Evolutionary conservation across 2,113 vertebrate genomes (phyloP).

Genomic region (Suncus etruscus): DNA sequence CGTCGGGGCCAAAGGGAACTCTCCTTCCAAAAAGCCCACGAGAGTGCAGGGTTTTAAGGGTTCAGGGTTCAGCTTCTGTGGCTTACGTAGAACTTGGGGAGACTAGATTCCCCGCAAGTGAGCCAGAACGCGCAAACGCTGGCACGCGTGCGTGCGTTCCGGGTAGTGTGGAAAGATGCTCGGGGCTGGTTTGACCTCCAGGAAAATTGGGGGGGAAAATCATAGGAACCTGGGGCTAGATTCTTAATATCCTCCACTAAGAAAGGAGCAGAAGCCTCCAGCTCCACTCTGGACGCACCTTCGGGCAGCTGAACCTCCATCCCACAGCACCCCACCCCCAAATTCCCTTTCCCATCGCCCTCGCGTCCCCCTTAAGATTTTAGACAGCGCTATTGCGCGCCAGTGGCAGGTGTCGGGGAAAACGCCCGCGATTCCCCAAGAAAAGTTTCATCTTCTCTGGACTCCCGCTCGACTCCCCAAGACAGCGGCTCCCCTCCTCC

Average conservation of each 20-base stretch:
- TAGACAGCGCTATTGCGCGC: background rate
- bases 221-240: background rate
- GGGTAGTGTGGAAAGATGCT: background rate
- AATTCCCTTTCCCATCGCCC: background rate
- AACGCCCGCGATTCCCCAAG: background rate
- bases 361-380: background rate
- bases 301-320: background rate
- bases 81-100: slow-evolving; percentile 56
- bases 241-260: background rate
- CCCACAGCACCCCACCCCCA: background rate
- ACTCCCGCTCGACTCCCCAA: background rate
- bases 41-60: background rate
- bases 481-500: slow-evolving; percentile 5
- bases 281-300: background rate
- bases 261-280: background rate
- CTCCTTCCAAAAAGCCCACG: background rate
- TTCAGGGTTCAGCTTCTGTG: background rate
- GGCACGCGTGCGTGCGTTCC: background rate
- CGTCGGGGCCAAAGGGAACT: background rate
- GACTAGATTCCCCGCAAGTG: background rate
- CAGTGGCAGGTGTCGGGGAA: background rate
- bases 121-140: slow-evolving; percentile 19
- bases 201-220: background rate
- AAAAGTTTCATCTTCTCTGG: slow-evolving; percentile 68
- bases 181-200: slow-evolving; percentile 58